Evolutionary conservation across 2,888 invertebrate genomes (phyloP).

Genomic region (Julus scandinavius): DNA sequence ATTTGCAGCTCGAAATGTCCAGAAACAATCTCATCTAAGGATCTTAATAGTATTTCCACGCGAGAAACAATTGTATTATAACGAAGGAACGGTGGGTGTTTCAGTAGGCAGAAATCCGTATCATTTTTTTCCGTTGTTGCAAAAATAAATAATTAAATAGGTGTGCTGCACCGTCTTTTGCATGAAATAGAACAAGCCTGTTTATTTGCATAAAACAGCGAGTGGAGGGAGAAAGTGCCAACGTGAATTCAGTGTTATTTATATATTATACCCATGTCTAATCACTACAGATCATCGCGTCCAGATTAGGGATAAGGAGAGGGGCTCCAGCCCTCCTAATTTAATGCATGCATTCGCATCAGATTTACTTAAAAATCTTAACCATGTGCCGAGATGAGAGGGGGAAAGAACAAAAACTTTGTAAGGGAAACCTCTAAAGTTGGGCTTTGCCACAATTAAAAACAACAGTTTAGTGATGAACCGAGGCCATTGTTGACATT

Average conservation of each 20-base stretch:
- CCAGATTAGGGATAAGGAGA: slow-evolving; percentile 27
- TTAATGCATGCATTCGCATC: slow-evolving; percentile 26
- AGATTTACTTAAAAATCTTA: slow-evolving; percentile 23
- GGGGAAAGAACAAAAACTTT: background rate
- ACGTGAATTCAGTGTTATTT: background rate
- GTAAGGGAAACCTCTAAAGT: background rate
- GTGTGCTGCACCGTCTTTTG: background rate
- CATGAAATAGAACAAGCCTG: background rate
- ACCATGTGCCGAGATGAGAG: background rate
- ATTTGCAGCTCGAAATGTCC: background rate
- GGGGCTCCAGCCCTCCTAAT: background rate
- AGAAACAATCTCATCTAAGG: background rate
- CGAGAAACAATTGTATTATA: slow-evolving; percentile 12
- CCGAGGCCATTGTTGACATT: no score
- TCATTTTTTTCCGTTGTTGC: background rate
- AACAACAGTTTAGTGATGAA: no score
- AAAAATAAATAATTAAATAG: slow-evolving; percentile 14
- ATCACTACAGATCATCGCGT: background rate
- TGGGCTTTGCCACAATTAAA: background rate
- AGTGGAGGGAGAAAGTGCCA: background rate
- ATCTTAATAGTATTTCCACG: slow-evolving; percentile 17
- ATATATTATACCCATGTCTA: background rate
- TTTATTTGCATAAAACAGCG: background rate
- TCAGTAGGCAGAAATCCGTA: slow-evolving; percentile 1
- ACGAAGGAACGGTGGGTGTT: background rate